Conservation (phyloP, 2,113 vertebrate species). For the Theristicus caerulescens region DNA sequence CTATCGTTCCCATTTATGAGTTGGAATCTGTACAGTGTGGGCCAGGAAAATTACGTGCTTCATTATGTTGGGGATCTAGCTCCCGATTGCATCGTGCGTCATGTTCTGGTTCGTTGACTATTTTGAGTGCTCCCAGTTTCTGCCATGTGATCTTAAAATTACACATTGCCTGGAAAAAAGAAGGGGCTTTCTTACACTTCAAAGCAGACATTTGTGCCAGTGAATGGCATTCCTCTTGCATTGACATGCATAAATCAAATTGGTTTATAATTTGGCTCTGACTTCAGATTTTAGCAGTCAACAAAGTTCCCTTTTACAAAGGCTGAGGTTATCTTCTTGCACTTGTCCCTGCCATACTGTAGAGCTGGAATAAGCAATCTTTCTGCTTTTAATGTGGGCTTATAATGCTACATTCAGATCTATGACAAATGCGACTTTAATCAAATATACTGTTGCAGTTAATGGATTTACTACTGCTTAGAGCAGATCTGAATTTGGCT, state of each 20-base stretch:
- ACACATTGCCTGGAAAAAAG: not conserved
- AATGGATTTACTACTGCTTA: conserved; percentile 20
- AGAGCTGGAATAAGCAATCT: not conserved
- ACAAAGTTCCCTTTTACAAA: not conserved
- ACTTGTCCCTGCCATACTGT: not conserved
- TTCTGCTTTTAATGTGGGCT: not conserved
- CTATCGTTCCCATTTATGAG: not conserved
- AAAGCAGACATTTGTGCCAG: not conserved
- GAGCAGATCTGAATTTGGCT: not conserved
- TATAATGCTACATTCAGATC: not conserved
- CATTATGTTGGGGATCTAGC: not conserved
- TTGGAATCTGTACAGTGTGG: not conserved
- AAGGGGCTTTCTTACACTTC: not conserved
- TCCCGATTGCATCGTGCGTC: rapidly evolving
- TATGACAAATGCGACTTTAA: conserved; percentile 28
- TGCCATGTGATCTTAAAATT: not conserved
- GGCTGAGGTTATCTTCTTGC: not conserved
- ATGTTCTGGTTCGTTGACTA: not conserved
- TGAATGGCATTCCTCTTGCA: not conserved
- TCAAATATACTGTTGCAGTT: conserved; percentile 9
- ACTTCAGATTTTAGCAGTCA: not conserved
- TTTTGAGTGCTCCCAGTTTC: not conserved
- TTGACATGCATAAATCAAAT: not conserved
- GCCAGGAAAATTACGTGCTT: not conserved
- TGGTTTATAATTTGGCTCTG: conserved; percentile 11